Percentiles rank a stretch among this genome's conserved stretches.
Evolutionary conservation across 2,113 vertebrate genomes (phyloP).

Genomic region (Tor tambroides): DNA sequence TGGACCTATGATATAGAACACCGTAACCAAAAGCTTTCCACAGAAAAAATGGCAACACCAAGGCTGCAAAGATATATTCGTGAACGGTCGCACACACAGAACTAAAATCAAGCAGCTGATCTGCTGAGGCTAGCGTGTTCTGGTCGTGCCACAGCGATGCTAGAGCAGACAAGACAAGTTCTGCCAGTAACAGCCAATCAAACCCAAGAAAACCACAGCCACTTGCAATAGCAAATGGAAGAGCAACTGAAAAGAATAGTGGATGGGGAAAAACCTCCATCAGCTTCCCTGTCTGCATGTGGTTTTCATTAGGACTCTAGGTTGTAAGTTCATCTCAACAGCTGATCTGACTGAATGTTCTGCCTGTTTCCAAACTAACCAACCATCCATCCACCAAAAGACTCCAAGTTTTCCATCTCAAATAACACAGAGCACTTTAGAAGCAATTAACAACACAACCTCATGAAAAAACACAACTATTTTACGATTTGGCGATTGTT

Average conservation of each 20-base stretch:
- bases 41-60: neutral
- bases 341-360: neutral
- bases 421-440: neutral
- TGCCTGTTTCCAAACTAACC: neutral
- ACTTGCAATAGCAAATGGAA: slow-evolving; percentile 12
- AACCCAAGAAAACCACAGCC: neutral
- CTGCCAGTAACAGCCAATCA: slow-evolving; percentile 26
- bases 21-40: neutral
- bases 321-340: neutral
- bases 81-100: slow-evolving; percentile 31
- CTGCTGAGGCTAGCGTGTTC: neutral
- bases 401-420: neutral
- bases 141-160: neutral
- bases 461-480: neutral
- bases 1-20: neutral
- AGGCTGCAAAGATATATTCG: neutral
- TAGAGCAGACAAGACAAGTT: neutral
- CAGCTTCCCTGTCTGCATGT: neutral
- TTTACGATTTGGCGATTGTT: neutral
- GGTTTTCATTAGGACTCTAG: slow-evolving; percentile 5
- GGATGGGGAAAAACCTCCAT: neutral
- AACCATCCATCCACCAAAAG: neutral
- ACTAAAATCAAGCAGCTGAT: neutral
- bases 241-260: neutral
- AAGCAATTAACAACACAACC: neutral